Conservation (phyloP, 64 coral and sea anemone species). For the Montipora sp. region DNA sequence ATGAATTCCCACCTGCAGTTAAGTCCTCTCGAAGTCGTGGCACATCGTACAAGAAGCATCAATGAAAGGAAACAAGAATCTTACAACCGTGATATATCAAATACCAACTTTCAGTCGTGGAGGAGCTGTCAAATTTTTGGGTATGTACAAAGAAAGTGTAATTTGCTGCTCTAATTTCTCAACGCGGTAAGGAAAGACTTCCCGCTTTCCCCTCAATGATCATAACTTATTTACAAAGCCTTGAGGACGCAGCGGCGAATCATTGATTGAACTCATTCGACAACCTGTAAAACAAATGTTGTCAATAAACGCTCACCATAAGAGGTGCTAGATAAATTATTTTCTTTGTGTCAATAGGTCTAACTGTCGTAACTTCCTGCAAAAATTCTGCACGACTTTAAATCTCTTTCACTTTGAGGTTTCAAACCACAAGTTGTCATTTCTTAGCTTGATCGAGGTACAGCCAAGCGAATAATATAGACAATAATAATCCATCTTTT, state of each 20-base stretch:
- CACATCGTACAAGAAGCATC: not conserved
- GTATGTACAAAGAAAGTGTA: not conserved
- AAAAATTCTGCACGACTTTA: not conserved
- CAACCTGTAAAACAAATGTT: conserved; percentile 1
- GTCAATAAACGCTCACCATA: conserved; percentile 4
- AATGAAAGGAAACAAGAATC: not conserved
- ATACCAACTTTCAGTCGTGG: not conserved
- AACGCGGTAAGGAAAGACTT: not conserved
- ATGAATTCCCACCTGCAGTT: conserved; percentile 15
- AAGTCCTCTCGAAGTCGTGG: not conserved
- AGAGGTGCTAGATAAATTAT: not conserved
- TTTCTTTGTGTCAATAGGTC: not conserved
- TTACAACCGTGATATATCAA: not conserved
- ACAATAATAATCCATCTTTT: not conserved
- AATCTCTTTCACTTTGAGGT: conserved; percentile 12
- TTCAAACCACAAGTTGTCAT: not conserved
- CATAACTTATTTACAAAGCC: conserved; percentile 27
- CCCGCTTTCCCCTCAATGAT: not conserved
- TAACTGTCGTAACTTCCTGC: not conserved
- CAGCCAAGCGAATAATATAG: not conserved
- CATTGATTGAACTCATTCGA: not conserved
- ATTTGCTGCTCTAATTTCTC: not conserved
- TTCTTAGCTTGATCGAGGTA: not conserved
- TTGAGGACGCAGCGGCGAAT: not conserved
- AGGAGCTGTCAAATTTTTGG: not conserved